Percentiles rank a stretch among this genome's conserved stretches.
These are phyloP conservation scores for Labeo calbasu DNA, from an alignment of 2,797 vertebrate species.

Conservation along the genomic window DNA sequence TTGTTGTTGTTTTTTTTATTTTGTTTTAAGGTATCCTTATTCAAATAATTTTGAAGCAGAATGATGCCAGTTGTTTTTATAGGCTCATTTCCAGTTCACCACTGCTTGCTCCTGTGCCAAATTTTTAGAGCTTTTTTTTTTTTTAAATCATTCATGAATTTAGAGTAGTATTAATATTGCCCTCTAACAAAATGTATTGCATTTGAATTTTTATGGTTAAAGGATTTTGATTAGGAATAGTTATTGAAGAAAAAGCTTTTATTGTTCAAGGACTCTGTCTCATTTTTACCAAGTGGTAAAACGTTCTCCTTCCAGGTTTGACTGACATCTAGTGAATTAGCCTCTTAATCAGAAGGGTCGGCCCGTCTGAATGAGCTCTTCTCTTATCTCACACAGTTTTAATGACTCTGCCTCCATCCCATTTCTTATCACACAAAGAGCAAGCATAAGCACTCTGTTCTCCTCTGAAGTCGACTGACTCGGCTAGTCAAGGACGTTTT, in stretches of 20 bases:
- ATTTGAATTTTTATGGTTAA: constrained; percentile 1
- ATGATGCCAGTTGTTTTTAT: constrained; percentile 21
- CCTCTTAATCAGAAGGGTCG: constrained; percentile 63
- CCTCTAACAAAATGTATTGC: neutral
- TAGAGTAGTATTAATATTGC: neutral
- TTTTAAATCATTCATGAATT: neutral
- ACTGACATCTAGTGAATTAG: constrained; percentile 59
- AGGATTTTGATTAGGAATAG: constrained; percentile 3
- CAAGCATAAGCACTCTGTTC: constrained; percentile 65
- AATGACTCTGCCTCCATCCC: constrained; percentile 56
- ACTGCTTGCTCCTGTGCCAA: neutral
- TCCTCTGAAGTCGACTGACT: constrained; percentile 54
- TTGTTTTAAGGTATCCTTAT: neutral
- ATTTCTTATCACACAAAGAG: constrained; percentile 61
- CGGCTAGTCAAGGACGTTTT: constrained; percentile 53
- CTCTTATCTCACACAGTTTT: constrained; percentile 68
- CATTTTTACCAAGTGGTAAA: constrained; percentile 11
- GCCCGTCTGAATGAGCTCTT: constrained; percentile 54
- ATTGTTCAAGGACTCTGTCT: constrained; percentile 38
- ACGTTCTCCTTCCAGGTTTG: constrained; percentile 41
- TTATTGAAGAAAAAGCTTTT: constrained; percentile 5
- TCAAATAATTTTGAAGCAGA: neutral
- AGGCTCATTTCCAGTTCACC: neutral
- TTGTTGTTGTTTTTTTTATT: too few species aligned
- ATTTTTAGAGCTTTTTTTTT: neutral